Evolutionary conservation across 2,888 invertebrate species (phyloP), one percentile per base, ranked within the genome.

Genomic region (Caenorhabditis sp.): DNA sequence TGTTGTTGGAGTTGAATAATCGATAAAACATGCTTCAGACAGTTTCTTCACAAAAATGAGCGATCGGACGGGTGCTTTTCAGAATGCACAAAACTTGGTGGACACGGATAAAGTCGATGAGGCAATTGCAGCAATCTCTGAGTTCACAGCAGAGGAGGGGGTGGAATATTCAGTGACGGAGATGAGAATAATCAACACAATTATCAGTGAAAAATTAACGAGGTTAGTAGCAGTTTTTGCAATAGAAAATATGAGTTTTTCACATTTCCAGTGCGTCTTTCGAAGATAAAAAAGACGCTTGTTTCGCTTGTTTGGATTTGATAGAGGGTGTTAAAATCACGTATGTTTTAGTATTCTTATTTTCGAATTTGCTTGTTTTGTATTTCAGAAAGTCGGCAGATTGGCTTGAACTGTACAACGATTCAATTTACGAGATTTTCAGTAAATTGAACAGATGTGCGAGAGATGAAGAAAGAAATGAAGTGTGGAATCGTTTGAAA

Each of bases 271-370:
- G 81, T 53, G 64, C 74, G 12, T 67, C 67, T 17, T 81, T 80
- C 53, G 81, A 81, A n/a, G 78, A 78, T 14, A 81, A 81, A 61
- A 81, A 81, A 43, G 78, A 77, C 10, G 79, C 78, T 23, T 81
- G 81, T 62, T 63, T 71, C 26, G 63, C 58, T 1, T 76, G 77
- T n/a, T 62, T 78, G 24, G 77, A 76, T 21, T 36, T 78, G 14
- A 49, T 81, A 23, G 81, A 81, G 51, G 75, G 75, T 21, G 57
- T 75, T 14, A 79, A 78, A 60, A 26, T 78, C 10, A 64, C 69
- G 81, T 81, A n/a, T 77, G 75, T 65, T 26, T 49, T 55, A 49
- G 6, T 17, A 6, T 26, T 21, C 2, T 12, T 17, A 37, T 51
- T 26, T n/a, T 31, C n/a, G n/a, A n/a, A 31, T 31, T 6, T 31